Evolutionary conservation across 2,888 invertebrate genomes (phyloP).

Genomic region (Calameuta filiformis): DNA sequence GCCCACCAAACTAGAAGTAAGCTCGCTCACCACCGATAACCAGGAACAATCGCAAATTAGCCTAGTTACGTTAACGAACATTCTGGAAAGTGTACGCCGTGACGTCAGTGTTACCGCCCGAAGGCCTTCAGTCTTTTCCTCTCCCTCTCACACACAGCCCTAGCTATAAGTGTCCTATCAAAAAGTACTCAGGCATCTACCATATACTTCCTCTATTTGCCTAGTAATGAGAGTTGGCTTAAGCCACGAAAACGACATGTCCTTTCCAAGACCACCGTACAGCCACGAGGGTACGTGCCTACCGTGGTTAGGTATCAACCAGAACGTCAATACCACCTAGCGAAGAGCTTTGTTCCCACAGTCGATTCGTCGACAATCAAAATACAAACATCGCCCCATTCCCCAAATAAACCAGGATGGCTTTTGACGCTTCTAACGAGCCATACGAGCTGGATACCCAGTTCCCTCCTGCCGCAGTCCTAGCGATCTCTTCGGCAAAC

Average conservation of each 20-base stretch:
- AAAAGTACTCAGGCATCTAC: background rate
- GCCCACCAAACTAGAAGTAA: background rate
- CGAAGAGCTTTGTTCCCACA: background rate
- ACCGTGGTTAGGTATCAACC: background rate
- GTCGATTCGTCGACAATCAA: background rate
- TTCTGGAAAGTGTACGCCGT: slow-evolving; percentile 8
- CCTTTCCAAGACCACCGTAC: background rate
- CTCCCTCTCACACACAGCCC: background rate
- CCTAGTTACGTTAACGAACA: slow-evolving; percentile 20
- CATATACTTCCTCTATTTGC: background rate
- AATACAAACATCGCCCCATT: background rate
- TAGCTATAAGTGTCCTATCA: background rate
- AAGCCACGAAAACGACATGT: background rate
- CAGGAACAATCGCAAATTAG: slow-evolving; percentile 29
- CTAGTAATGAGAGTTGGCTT: background rate
- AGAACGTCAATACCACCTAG: background rate
- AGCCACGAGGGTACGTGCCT: background rate
- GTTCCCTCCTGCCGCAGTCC: no score
- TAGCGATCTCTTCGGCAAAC: background rate
- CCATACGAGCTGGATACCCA: background rate
- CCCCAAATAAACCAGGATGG: background rate
- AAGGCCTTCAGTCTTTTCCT: slow-evolving; percentile 1
- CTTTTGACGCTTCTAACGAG: background rate
- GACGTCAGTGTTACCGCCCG: slow-evolving; percentile 8
- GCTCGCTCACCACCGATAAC: background rate